Conservation (phyloP, 2,888 invertebrate species). For the Candidula unifasciata region DNA sequence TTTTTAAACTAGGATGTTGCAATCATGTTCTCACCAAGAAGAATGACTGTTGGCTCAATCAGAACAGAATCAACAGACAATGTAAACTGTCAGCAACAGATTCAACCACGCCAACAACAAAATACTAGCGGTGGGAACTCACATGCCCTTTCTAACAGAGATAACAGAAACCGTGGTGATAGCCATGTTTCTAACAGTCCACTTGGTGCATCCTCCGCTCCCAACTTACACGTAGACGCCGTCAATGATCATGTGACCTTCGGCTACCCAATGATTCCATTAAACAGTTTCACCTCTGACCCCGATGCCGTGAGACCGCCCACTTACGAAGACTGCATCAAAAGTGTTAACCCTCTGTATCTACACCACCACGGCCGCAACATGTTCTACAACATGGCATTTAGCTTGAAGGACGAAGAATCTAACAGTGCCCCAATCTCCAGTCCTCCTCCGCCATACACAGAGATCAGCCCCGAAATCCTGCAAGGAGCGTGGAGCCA, state of each 20-base stretch:
- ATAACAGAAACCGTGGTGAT: background rate
- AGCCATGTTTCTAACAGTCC: background rate
- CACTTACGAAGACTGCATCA: conserved; percentile 47
- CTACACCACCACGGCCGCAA: conserved; percentile 17
- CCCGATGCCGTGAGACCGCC: conserved; percentile 46
- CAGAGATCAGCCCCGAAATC: conserved; percentile 3
- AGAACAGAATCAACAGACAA: background rate
- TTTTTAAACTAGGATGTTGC: conserved; percentile 5
- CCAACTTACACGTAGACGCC: background rate
- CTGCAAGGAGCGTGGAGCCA: background rate
- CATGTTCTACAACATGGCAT: conserved; percentile 41
- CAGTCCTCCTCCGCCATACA: conserved; percentile 48
- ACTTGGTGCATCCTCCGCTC: background rate
- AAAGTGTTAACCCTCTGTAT: conserved; percentile 41
- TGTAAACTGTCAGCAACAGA: background rate
- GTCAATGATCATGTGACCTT: conserved; percentile 28
- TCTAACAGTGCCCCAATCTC: background rate
- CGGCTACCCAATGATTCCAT: conserved; percentile 40
- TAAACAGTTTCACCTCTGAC: conserved; percentile 48
- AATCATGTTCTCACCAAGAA: conserved; percentile 2
- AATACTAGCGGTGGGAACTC: background rate
- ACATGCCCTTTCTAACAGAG: background rate
- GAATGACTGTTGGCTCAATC: background rate
- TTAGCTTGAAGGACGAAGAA: conserved; percentile 40
- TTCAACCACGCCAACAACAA: background rate